phyloP scores from a whole-genome alignment of 2,888 invertebrate genomes.

The Lasioglossum calceatum region DNA sequence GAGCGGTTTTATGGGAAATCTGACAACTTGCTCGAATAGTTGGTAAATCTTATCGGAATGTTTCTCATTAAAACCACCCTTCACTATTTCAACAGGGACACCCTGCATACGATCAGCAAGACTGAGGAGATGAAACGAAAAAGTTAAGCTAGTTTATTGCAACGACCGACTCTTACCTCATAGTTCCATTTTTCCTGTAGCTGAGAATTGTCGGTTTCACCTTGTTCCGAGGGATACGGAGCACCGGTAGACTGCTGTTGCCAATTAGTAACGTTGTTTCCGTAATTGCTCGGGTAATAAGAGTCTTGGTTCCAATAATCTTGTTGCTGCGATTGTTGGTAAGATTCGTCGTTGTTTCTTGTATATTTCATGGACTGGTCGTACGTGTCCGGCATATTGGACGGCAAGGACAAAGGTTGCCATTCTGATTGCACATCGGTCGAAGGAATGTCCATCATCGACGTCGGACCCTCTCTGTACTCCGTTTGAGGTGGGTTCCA shows the following conservation, averaged over 20 bases:
- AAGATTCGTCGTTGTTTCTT: conserved; percentile 66
- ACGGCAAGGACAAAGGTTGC: conserved; percentile 78
- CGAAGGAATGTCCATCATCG: conserved; percentile 75
- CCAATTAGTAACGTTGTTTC: conserved; percentile 72
- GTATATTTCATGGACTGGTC: conserved; percentile 71
- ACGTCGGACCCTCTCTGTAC: conserved; percentile 73
- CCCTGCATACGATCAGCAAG: neutral
- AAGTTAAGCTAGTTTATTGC: neutral
- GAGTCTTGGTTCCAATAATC: conserved; percentile 76
- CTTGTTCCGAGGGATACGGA: conserved; percentile 74
- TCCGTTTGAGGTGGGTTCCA: conserved; percentile 71
- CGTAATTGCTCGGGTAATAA: conserved; percentile 76
- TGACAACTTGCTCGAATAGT: neutral
- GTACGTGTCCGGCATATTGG: conserved; percentile 74
- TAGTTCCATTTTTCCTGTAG: conserved; percentile 82
- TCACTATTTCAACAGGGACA: neutral
- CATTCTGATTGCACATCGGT: conserved; percentile 75
- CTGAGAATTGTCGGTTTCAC: conserved; percentile 77
- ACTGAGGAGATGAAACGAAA: neutral
- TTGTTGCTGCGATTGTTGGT: conserved; percentile 72
- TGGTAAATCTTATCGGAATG: neutral
- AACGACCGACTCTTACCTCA: conserved; percentile 77
- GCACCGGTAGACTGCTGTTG: conserved; percentile 70
- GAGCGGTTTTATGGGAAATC: neutral
- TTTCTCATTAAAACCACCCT: neutral